Percentiles rank a stretch among this genome's conserved stretches.
Evolutionary conservation across 2,888 invertebrate genomes (phyloP).

Genomic region (Chrysodeixis includens): DNA sequence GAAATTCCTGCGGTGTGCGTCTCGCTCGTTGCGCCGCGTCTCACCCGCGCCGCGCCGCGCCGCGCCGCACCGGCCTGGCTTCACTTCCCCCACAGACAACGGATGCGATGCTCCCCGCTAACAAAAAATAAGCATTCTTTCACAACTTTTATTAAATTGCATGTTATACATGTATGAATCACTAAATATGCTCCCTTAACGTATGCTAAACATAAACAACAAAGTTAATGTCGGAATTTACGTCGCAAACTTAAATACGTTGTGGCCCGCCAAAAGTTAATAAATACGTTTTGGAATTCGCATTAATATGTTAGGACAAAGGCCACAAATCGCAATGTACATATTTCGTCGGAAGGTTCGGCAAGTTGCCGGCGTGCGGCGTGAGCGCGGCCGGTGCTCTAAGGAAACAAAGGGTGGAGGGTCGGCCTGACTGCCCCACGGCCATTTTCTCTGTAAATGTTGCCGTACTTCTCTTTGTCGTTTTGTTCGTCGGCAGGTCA

Average conservation of each 20-base stretch:
- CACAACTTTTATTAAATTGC: conserved; percentile 60
- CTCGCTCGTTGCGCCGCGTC: conserved; percentile 56
- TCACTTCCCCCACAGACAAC: conserved; percentile 34
- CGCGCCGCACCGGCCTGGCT: conserved; percentile 14
- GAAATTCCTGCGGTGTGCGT: conserved; percentile 86
- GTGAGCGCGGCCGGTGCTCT: conserved; percentile 66
- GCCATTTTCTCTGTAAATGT: conserved; percentile 84
- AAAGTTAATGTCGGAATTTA: conserved; percentile 38
- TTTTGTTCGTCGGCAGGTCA: conserved; percentile 77
- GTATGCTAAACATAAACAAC: conserved; percentile 44
- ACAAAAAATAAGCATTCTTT: conserved; percentile 56
- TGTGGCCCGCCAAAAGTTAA: conserved; percentile 54
- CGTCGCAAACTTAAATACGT: conserved; percentile 43
- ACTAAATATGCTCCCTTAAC: conserved; percentile 29
- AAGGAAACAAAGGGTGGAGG: conserved; percentile 83
- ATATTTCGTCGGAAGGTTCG: conserved; percentile 66
- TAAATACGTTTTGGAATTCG: conserved; percentile 69
- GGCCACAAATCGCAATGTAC: conserved; percentile 61
- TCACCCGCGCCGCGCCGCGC: conserved; percentile 27
- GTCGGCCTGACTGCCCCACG: conserved; percentile 76
- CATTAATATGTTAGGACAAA: conserved; percentile 68
- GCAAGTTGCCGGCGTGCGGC: conserved; percentile 66
- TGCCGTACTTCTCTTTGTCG: conserved; percentile 78
- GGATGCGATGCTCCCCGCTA: conserved; percentile 39
- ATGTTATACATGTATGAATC: conserved; percentile 37